Evolutionary conservation across 2,888 invertebrate genomes (phyloP).

Genomic region (Meloe dianella): DNA sequence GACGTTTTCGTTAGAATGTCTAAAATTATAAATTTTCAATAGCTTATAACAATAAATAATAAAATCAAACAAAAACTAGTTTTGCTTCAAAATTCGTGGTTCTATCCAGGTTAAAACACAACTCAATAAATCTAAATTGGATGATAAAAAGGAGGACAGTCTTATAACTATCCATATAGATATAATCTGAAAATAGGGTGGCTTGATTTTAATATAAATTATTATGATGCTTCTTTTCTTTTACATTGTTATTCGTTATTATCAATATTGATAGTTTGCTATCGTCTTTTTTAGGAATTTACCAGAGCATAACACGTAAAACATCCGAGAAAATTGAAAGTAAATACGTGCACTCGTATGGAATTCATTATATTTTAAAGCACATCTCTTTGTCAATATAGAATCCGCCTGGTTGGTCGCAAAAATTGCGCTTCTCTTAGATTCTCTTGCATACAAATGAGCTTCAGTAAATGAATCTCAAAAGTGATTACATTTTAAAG

Average conservation of each 20-base stretch:
- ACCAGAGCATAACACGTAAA: background rate
- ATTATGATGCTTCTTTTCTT: background rate
- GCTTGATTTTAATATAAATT: background rate
- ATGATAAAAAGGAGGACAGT: too few species aligned
- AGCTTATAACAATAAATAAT: too few species aligned
- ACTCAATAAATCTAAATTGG: too few species aligned
- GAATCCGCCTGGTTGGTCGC: conserved; percentile 18
- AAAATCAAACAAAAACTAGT: too few species aligned
- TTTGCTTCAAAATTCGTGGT: too few species aligned
- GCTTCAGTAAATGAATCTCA: conserved; percentile 16
- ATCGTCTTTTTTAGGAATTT: background rate
- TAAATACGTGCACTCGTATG: conserved; percentile 26
- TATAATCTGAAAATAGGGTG: too few species aligned
- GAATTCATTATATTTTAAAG: conserved; percentile 34
- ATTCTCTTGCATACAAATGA: conserved; percentile 23
- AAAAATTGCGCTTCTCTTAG: conserved; percentile 21
- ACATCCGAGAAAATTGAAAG: conserved; percentile 27
- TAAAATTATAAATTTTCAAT: conserved; percentile 18
- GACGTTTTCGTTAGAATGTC: too few species aligned
- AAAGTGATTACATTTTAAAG: conserved; percentile 15
- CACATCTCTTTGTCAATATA: conserved; percentile 16
- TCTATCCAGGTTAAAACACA: too few species aligned
- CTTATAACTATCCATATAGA: too few species aligned
- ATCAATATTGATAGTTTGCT: background rate
- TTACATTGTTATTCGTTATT: background rate